Conservation (phyloP, 53 echinoderm and acorn worm species). For the Holothuria leucospilota region DNA sequence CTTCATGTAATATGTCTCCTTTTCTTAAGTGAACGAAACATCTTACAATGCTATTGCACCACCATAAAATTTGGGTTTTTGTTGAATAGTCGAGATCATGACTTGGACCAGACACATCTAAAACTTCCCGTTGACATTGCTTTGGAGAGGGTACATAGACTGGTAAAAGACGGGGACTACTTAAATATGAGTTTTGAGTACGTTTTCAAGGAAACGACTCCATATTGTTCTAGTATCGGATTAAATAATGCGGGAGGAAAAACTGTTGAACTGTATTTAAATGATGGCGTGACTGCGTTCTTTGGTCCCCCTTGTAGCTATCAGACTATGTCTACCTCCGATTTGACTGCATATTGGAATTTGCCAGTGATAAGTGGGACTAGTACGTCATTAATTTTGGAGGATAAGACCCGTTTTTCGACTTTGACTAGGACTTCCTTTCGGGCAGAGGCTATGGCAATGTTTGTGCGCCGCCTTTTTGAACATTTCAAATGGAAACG, state of each 20-base stretch:
- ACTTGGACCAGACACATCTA: not conserved
- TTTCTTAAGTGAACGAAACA: too few species aligned
- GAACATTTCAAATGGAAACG: conserved; percentile 54
- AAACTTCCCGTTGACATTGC: not conserved
- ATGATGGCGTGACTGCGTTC: conserved; percentile 27
- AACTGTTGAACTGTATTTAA: conserved; percentile 40
- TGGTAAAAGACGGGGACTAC: not conserved
- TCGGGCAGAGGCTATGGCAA: conserved; percentile 29
- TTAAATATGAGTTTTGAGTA: not conserved
- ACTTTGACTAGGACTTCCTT: conserved; percentile 66
- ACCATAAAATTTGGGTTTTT: not conserved
- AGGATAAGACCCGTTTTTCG: conserved; percentile 55
- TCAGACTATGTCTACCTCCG: conserved; percentile 42
- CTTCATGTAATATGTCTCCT: too few species aligned
- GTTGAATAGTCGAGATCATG: not conserved
- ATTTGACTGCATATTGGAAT: conserved; percentile 69
- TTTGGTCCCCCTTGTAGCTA: conserved; percentile 68
- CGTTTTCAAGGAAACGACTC: not conserved
- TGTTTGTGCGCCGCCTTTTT: conserved; percentile 51
- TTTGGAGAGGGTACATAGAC: not conserved
- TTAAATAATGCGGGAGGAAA: conserved; percentile 45
- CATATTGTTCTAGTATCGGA: not conserved
- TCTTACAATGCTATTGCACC: too few species aligned
- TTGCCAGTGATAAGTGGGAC: conserved; percentile 63
- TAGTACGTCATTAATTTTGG: conserved; percentile 48